Base-by-base conservation (phyloP, 1,140 invertebrate species). In the Atopsyche davidsoni region DNA sequence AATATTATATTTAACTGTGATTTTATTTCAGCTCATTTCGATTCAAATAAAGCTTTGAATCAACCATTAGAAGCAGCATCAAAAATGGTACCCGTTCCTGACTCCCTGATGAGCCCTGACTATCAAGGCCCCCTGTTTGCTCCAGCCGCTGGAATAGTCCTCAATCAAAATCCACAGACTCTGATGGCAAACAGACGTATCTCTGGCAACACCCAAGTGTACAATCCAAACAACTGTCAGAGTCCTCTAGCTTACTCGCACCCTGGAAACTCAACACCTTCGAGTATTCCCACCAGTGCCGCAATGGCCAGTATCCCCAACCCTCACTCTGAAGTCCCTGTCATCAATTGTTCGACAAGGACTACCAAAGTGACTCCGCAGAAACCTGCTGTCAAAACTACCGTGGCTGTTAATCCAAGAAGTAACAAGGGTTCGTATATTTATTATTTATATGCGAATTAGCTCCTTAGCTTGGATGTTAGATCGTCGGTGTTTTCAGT, bases 21-120 rank as follows among this genome's bases (percentile, higher is more conserved):
- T 45, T 32, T 9, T n/a, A 21, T 51, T 47, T 23, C 39, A 52
- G 55, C 28, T 36, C 25, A 45, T 38, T 14, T 41, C 11, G 55
- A 58, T 51, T 53, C 51, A n/a, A 58, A 62, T n/a, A 73, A 70
- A 54, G 60, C 62, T 41, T 61, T 72, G 3, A 78, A 77, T 58
- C 83, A 81, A 59, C 84, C 86, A 2, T 62, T 91, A 40, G 83
- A 86, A 62, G 86, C 86, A 28, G 83, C 87, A 31, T 86, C 85
- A 1, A 89, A 88, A 68, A 81, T 90, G 69, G 83, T 92, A 1
- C 88, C 87, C 2, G 86, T 90, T 24, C 87, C 87, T 6, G 88
- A 92, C 62, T 86, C 86, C 1, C 68, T 89, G 0, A 88, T 89
- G 82, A 89, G 86, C 66, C 87, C 87, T 2, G 85, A 89, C 65